phyloP scores from a whole-genome alignment of 2,888 invertebrate species.

The Melieria crassipennis region DNA sequence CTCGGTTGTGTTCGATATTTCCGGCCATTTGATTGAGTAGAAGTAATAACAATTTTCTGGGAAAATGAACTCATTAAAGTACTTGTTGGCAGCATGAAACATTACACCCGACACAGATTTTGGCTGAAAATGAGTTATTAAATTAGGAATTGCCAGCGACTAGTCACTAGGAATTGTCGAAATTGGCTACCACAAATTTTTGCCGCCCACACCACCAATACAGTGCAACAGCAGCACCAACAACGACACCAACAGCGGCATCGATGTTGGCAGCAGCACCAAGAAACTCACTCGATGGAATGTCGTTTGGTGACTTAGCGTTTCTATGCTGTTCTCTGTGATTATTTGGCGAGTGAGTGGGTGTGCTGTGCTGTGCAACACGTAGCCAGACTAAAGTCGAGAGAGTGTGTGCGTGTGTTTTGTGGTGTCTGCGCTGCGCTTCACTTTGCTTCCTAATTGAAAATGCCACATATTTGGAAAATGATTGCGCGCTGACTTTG shows the following conservation, averaged over 20 bases:
- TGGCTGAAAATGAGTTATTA: slow-evolving; percentile 8
- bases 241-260: too few relatives aligned
- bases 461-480: neutral
- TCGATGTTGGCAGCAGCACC: neutral
- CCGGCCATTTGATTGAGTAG: slow-evolving; percentile 38
- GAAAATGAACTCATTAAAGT: slow-evolving; percentile 31
- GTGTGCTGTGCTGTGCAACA: neutral
- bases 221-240: neutral
- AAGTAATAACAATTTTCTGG: slow-evolving; percentile 44
- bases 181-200: too few relatives aligned
- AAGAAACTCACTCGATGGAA: neutral
- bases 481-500: slow-evolving; percentile 1
- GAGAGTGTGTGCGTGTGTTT: neutral
- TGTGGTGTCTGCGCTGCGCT: neutral
- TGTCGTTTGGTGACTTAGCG: neutral
- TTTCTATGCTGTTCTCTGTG: neutral
- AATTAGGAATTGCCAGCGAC: slow-evolving; percentile 6
- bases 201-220: too few relatives aligned
- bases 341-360: neutral
- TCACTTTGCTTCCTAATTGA: neutral
- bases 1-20: neutral
- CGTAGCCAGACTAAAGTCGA: neutral
- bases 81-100: slow-evolving; percentile 30
- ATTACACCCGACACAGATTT: slow-evolving; percentile 20
- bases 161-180: neutral